A percentile compares a stretch with the other conserved stretches of the same genome.
Evolutionary conservation across 2,888 invertebrate species (phyloP).

Genomic region (Lobophora halterata): DNA sequence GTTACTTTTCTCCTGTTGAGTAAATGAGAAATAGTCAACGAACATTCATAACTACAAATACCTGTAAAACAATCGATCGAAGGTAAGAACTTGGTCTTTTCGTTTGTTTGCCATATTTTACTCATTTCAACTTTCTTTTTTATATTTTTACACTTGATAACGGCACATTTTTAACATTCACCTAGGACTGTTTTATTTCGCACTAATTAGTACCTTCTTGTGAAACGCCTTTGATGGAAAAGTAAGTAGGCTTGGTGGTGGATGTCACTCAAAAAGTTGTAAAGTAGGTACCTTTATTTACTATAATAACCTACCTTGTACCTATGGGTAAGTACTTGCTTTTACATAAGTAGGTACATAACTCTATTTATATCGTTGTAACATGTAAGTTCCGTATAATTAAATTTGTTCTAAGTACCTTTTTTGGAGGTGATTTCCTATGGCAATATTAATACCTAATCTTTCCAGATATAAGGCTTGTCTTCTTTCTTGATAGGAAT

Average conservation of each 20-base stretch:
- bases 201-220: slow-evolving; percentile 21
- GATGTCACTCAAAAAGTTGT: slow-evolving; percentile 51
- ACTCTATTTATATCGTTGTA: slow-evolving; percentile 26
- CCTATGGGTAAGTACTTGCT: slow-evolving; percentile 33
- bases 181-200: slow-evolving; percentile 31
- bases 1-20: slow-evolving; percentile 35
- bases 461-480: too few species aligned
- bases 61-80: slow-evolving; percentile 51
- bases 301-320: too few species aligned
- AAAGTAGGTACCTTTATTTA: too few species aligned
- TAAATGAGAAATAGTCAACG: slow-evolving; percentile 15
- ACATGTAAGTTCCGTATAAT: neutral
- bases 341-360: slow-evolving; percentile 32
- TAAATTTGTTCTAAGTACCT: neutral
- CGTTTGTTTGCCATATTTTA: slow-evolving; percentile 75
- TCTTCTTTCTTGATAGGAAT: neutral
- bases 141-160: slow-evolving; percentile 38
- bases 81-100: slow-evolving; percentile 56
- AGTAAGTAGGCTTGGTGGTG: slow-evolving; percentile 39
- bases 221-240: slow-evolving; percentile 42
- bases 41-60: slow-evolving; percentile 34
- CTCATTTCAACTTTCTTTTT: slow-evolving; percentile 62
- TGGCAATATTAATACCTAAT: neutral
- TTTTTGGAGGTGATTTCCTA: too few species aligned
- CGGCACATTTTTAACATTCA: slow-evolving; percentile 32